Base-by-base conservation (phyloP, 2,797 vertebrate genomes). In the Clarias platycephalus region DNA sequence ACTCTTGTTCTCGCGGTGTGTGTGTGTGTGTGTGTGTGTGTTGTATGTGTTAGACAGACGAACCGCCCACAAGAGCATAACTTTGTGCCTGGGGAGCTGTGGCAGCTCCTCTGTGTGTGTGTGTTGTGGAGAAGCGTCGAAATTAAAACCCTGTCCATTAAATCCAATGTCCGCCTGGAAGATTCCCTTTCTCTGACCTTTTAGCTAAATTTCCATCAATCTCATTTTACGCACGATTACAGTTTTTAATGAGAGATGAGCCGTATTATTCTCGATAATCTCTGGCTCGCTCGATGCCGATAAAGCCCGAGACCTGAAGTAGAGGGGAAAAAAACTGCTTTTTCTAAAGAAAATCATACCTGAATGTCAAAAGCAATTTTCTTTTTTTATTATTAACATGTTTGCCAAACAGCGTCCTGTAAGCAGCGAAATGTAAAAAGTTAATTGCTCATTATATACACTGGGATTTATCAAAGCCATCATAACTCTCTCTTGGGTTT, bases 191-290 rank as follows among this genome's bases (percentile, higher is more conserved):
- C 94, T 94, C 93, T 94, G 95, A 94, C 95, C 94, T 95, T 95
- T 95, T 88, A 94, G 94, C 95, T 96, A 96, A 94, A 95, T 94
- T 96, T 96, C 93, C 95, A 95, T 96, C 96, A 96, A 97, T 97
- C 96, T 96, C 94, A 97, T 98, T 97, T 98, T 97, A 97, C 86
- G 91, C 95, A 97, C 95, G 95, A 98, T 97, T 97, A 97, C 94
- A 95, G 95, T 96, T 98, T 80, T 97, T 97, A 98, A 98, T 97
- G 95, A 97, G 91, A 91, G 95, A 96, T 96, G 95, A 95, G 94
- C 95, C 95, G 94, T 94, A 94, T 96, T 97, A 92, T 90, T 90
- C 78, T 53, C 78, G 49, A 66, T 80, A 80, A 80, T 80, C 62
- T 53, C 37, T 12, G 53, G 16, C 40, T 64, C 24, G 24, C 78